phyloP scores from a whole-genome alignment of 92 coral and sea anemone species.

The Pocillopora meandrina region DNA sequence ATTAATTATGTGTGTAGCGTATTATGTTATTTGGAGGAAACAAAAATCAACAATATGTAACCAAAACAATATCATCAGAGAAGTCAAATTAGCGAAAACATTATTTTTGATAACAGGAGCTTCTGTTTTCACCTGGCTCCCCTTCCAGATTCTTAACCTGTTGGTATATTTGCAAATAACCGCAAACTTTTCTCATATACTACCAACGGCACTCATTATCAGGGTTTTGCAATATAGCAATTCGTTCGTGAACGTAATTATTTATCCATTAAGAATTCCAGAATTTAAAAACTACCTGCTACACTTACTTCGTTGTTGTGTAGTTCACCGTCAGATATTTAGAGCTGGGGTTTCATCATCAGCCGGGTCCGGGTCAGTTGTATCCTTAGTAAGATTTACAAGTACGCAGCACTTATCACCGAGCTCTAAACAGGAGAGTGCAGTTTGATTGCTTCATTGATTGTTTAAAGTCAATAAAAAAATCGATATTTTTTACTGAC shows the following conservation, averaged over 20 bases:
- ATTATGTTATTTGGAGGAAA: conserved; percentile 2
- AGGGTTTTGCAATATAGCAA: not conserved
- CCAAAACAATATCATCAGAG: not conserved
- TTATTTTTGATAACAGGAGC: not conserved
- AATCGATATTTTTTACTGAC: too few relatives aligned
- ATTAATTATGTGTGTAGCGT: not conserved
- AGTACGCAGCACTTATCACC: not conserved
- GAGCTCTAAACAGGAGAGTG: not conserved
- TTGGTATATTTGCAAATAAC: not conserved
- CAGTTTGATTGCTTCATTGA: too few relatives aligned
- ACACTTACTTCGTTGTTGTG: not conserved
- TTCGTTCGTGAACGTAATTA: not conserved
- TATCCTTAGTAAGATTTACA: not conserved
- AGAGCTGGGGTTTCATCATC: not conserved
- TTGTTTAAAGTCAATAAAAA: too few relatives aligned
- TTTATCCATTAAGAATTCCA: not conserved
- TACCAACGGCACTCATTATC: not conserved
- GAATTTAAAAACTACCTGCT: not conserved
- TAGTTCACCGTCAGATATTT: not conserved
- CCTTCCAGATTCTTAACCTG: not conserved
- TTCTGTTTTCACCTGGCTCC: not conserved
- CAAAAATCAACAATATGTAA: not conserved
- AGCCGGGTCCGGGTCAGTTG: not conserved
- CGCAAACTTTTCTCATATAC: not conserved
- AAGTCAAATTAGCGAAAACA: not conserved